phyloP scores from a whole-genome alignment of 2,888 invertebrate species.

The Drosophila aldrichi region DNA sequence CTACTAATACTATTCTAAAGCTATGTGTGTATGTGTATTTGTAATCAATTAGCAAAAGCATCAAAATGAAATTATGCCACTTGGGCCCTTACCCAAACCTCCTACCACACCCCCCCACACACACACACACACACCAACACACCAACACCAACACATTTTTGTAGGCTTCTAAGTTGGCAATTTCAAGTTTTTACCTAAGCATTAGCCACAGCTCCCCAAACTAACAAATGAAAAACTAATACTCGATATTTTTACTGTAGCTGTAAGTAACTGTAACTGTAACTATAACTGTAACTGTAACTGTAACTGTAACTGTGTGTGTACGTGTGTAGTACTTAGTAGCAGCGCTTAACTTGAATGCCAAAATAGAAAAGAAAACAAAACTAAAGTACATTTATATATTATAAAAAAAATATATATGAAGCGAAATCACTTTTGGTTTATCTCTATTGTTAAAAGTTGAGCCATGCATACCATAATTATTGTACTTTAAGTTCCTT shows the following conservation, averaged over 20 bases:
- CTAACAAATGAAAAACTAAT: constrained; percentile 18
- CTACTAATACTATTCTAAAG: constrained; percentile 48
- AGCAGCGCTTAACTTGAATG: constrained; percentile 60
- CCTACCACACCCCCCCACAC: constrained; percentile 31
- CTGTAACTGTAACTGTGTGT: constrained; percentile 50
- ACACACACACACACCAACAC: constrained; percentile 10
- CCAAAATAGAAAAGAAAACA: constrained; percentile 46
- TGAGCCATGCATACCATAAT: constrained; percentile 44
- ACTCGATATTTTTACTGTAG: constrained; percentile 65
- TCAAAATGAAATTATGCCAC: constrained; percentile 48
- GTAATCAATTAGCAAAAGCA: constrained; percentile 58
- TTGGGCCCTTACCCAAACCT: constrained; percentile 7
- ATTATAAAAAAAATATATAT: constrained; percentile 7
- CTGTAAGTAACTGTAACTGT: constrained; percentile 41
- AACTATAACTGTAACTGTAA: constrained; percentile 51
- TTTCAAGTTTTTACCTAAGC: constrained; percentile 28
- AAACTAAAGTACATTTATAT: constrained; percentile 10
- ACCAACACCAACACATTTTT: constrained; percentile 9
- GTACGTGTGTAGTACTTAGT: constrained; percentile 65
- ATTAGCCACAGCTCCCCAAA: constrained; percentile 11
- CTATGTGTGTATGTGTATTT: constrained; percentile 60
- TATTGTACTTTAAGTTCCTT: constrained; percentile 73
- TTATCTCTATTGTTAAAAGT: constrained; percentile 59
- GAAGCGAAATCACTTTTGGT: constrained; percentile 26
- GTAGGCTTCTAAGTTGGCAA: constrained; percentile 45